These are phyloP conservation scores for Saccostrea glomerata DNA, from an alignment of 1,140 invertebrate genomes.

Conservation along the genomic window DNA sequence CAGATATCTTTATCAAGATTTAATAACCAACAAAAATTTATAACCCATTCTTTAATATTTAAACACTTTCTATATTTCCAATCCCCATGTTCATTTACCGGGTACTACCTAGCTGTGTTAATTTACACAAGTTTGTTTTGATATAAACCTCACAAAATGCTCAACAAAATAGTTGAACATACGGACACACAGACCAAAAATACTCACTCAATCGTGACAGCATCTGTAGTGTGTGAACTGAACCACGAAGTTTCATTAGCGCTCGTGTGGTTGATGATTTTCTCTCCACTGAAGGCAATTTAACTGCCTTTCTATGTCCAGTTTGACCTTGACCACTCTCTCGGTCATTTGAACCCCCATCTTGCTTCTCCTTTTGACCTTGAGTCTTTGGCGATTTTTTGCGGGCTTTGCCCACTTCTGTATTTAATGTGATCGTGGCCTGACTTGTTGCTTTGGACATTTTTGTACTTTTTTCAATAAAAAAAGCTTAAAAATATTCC, in stretches of 20 bases:
- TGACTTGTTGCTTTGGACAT: not conserved
- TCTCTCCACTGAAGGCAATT: not conserved
- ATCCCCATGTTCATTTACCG: too few relatives aligned
- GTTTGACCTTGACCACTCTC: not conserved
- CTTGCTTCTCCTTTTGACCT: not conserved
- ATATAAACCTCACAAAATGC: too few relatives aligned
- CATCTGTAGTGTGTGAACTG: slow-evolving; percentile 17
- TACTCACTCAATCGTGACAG: slow-evolving; percentile 23
- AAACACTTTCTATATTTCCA: too few relatives aligned
- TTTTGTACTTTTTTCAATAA: not conserved
- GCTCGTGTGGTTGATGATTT: not conserved
- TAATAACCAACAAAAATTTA: too few relatives aligned
- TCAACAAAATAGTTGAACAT: not conserved
- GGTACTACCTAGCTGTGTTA: too few relatives aligned
- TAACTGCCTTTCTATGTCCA: not conserved
- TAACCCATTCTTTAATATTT: too few relatives aligned
- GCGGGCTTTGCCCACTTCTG: not conserved
- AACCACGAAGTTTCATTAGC: not conserved
- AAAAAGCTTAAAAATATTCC: too few relatives aligned
- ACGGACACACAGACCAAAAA: not conserved
- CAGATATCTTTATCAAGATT: too few relatives aligned
- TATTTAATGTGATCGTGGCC: not conserved
- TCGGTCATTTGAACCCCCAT: not conserved
- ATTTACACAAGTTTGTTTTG: too few relatives aligned
- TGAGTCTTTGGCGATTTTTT: not conserved